A percentile compares a stretch with the other conserved stretches of the same genome.
phyloP scores from a whole-genome alignment of 2,888 invertebrate genomes.

The Heliconius ethilla region DNA sequence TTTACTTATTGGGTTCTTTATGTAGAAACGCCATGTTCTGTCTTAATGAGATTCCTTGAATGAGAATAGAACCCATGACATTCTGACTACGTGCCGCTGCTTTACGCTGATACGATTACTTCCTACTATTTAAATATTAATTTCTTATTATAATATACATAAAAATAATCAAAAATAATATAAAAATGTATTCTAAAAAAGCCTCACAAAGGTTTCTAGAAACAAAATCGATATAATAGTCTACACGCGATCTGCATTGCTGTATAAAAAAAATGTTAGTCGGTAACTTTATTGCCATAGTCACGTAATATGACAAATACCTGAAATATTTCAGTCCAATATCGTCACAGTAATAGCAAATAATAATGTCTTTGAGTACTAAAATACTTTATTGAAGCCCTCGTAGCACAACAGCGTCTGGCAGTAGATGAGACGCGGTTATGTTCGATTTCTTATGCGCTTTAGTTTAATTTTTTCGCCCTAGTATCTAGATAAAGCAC shows the following conservation, averaged over 20 bases:
- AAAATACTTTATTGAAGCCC: too few species aligned
- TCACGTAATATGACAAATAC: constrained; percentile 23
- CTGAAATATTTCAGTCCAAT: not conserved
- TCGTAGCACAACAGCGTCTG: too few species aligned
- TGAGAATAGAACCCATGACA: too few species aligned
- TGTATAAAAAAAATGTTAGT: constrained; percentile 20
- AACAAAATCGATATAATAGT: constrained; percentile 34
- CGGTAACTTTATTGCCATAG: constrained; percentile 2
- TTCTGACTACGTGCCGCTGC: too few species aligned
- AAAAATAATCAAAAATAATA: not conserved
- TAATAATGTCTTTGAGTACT: too few species aligned
- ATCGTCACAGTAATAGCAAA: too few species aligned
- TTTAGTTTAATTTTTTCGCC: too few species aligned
- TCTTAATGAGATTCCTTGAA: too few species aligned
- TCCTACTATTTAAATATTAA: not conserved
- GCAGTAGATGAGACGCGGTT: too few species aligned
- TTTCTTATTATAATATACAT: not conserved
- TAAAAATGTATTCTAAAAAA: not conserved
- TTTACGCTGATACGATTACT: too few species aligned
- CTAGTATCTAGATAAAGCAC: too few species aligned
- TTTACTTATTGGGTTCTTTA: not conserved
- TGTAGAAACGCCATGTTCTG: not conserved
- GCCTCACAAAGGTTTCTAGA: constrained; percentile 2
- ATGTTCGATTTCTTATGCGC: too few species aligned
- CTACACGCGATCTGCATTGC: constrained; percentile 40